A percentile compares a stretch with the other conserved stretches of the same genome.
Conservation (phyloP, 1,140 invertebrate species). For the silkworm (Bombyx mori) region DNA sequence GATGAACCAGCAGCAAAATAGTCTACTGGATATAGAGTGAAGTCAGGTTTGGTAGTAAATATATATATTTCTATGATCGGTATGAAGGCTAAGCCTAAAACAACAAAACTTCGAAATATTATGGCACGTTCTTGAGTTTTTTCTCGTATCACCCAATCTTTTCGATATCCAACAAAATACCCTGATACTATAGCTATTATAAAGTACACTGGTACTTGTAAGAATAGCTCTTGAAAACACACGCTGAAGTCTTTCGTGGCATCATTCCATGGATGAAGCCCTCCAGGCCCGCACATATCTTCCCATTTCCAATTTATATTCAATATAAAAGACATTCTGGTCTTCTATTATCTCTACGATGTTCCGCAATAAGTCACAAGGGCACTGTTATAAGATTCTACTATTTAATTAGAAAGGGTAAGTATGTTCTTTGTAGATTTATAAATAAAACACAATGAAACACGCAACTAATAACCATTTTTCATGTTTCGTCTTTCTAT, state of each 20-base stretch:
- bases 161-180: conserved; percentile 81
- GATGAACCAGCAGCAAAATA: conserved; percentile 79
- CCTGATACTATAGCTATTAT: conserved; percentile 81
- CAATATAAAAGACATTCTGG: neutral
- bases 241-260: conserved; percentile 80
- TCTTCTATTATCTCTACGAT: too few species aligned
- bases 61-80: conserved; percentile 77
- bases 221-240: conserved; percentile 85
- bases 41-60: conserved; percentile 61
- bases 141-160: conserved; percentile 71
- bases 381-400: too few species aligned
- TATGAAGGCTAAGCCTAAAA: conserved; percentile 74
- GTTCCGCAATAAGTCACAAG: too few species aligned
- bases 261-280: conserved; percentile 76
- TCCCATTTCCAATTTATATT: conserved; percentile 77
- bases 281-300: conserved; percentile 79
- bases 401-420: too few species aligned
- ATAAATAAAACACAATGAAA: too few species aligned
- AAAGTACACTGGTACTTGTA: conserved; percentile 79
- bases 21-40: conserved; percentile 73
- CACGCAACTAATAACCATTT: too few species aligned
- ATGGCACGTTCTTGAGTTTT: conserved; percentile 74
- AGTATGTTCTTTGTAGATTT: too few species aligned
- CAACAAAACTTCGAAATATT: conserved; percentile 74
- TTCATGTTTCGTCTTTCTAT: too few species aligned